These are phyloP conservation scores for Drosophila conformis DNA, from an alignment of 2,888 invertebrate species.

Conservation along the genomic window DNA sequence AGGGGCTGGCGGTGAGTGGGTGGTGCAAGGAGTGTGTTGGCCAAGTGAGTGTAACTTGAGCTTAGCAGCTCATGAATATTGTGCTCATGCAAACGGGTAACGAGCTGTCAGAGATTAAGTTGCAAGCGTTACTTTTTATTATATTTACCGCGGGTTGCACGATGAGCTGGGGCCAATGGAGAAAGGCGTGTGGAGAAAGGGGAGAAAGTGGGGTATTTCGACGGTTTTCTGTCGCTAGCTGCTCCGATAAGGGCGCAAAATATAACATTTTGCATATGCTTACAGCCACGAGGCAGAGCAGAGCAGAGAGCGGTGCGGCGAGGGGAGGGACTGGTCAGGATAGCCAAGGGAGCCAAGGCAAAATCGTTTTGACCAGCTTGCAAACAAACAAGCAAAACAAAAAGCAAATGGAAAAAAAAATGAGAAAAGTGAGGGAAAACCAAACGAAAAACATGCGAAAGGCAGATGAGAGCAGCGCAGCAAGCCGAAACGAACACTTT, in stretches of 20 bases:
- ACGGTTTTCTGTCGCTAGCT: constrained; percentile 49
- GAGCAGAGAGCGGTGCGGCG: not conserved
- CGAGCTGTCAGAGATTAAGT: constrained; percentile 83
- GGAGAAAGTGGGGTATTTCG: not conserved
- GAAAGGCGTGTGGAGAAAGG: not conserved
- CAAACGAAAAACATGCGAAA: constrained; percentile 59
- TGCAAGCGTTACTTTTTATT: constrained; percentile 81
- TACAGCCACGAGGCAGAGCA: constrained; percentile 32
- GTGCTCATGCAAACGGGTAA: constrained; percentile 81
- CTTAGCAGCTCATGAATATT: constrained; percentile 82
- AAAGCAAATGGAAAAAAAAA: constrained; percentile 6
- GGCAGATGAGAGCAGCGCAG: constrained; percentile 77
- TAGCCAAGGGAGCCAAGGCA: constrained; percentile 48
- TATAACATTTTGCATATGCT: constrained; percentile 79
- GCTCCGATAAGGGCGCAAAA: constrained; percentile 72
- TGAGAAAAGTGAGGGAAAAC: constrained; percentile 17
- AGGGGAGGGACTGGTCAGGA: constrained; percentile 4
- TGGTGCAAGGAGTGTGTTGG: constrained; percentile 7
- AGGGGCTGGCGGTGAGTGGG: not conserved
- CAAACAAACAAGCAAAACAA: constrained; percentile 54
- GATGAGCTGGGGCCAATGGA: not conserved
- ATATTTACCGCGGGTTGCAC: constrained; percentile 64
- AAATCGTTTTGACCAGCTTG: constrained; percentile 81
- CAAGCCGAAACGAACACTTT: constrained; percentile 73
- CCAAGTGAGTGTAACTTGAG: constrained; percentile 79